These are phyloP conservation scores for Acrobasis repandana DNA, from an alignment of 2,888 invertebrate species.

Conservation along the genomic window DNA sequence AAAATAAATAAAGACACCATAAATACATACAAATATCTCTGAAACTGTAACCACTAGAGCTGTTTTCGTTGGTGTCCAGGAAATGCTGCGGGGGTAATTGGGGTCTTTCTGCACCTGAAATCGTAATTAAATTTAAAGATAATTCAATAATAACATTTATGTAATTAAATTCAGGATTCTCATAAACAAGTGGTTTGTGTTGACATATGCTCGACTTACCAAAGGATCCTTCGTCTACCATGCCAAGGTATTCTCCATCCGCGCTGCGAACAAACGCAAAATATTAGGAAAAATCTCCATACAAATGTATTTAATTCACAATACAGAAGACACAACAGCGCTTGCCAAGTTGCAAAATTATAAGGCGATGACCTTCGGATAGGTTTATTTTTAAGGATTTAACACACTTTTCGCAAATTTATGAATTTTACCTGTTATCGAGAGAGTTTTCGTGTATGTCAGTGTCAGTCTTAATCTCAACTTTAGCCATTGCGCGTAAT, in stretches of 20 bases:
- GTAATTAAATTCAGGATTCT: conserved; percentile 47
- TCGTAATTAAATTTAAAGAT: conserved; percentile 60
- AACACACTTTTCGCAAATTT: conserved; percentile 45
- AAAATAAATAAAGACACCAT: conserved; percentile 2
- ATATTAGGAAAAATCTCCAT: conserved; percentile 38
- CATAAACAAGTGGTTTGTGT: conserved; percentile 34
- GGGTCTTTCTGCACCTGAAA: conserved; percentile 73
- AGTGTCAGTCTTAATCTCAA: conserved; percentile 81
- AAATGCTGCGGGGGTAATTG: conserved; percentile 81
- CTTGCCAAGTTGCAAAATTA: conserved; percentile 70
- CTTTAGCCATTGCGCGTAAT: conserved; percentile 79
- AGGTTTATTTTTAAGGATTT: conserved; percentile 63
- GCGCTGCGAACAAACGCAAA: conserved; percentile 65
- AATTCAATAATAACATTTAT: conserved; percentile 49
- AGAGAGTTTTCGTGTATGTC: conserved; percentile 84
- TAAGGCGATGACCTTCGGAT: conserved; percentile 69
- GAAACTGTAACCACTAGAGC: conserved; percentile 54
- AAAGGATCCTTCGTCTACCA: conserved; percentile 71
- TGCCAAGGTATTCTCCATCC: conserved; percentile 72
- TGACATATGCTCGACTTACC: conserved; percentile 52
- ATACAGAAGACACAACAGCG: conserved; percentile 39
- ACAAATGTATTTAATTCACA: conserved; percentile 39
- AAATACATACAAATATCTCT: conserved; percentile 71
- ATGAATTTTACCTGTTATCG: conserved; percentile 82
- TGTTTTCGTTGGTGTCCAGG: conserved; percentile 78